Percentiles rank a stretch among this genome's conserved stretches.
These are phyloP conservation scores for Hemicordylus capensis DNA, from an alignment of 2,113 vertebrate species.

Conservation along the genomic window DNA sequence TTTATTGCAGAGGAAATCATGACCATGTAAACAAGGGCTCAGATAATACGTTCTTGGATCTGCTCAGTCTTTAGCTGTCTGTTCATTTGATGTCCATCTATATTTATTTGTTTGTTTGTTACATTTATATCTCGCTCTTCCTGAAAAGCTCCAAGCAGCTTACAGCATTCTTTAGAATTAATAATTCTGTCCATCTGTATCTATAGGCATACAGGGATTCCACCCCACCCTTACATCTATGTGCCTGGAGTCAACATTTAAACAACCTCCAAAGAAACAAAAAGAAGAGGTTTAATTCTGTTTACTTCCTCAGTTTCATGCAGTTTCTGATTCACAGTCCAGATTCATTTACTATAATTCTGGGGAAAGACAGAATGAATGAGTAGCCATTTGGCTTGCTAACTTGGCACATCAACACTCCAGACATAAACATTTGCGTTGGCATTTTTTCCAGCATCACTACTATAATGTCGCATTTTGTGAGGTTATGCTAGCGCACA, in stretches of 20 bases:
- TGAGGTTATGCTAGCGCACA: neutral
- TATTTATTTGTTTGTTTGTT: too few species aligned
- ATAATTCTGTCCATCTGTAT: constrained; percentile 4
- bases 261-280: neutral
- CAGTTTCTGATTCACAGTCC: neutral
- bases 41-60: too few species aligned
- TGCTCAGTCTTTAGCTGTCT: neutral
- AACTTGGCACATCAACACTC: neutral
- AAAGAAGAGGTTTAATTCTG: neutral
- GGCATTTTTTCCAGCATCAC: neutral
- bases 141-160: too few species aligned
- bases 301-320: neutral
- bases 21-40: too few species aligned
- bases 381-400: neutral
- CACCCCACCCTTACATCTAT: neutral
- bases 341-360: neutral
- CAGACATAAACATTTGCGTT: neutral
- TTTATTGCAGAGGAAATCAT: too few species aligned
- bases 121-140: too few species aligned
- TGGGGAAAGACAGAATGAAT: neutral
- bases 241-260: neutral
- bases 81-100: neutral
- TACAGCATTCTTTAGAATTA: too few species aligned
- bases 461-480: neutral
- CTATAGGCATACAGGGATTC: neutral